Conservation (phyloP, 2,888 invertebrate genomes). For the Cartodere bifasciata region DNA sequence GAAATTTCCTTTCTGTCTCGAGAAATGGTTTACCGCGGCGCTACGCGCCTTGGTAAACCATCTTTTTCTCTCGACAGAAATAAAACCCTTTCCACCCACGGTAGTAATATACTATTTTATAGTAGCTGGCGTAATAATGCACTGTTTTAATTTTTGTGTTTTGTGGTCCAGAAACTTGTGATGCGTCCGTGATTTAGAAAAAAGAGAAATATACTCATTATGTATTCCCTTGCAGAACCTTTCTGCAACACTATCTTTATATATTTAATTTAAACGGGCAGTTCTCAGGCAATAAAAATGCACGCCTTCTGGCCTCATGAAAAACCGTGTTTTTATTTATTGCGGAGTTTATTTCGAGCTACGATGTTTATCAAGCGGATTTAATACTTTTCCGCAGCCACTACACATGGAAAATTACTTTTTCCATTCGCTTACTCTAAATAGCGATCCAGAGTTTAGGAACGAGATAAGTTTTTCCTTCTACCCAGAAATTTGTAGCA, state of each 20-base stretch:
- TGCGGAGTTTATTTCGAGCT: constrained; percentile 20
- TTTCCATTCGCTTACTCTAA: constrained; percentile 3
- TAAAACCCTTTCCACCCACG: too few species aligned
- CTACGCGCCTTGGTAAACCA: too few species aligned
- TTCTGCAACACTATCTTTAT: constrained; percentile 34
- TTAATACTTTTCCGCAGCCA: constrained; percentile 2
- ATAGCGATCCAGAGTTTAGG: constrained; percentile 2
- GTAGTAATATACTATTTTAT: too few species aligned
- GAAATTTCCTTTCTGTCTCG: too few species aligned
- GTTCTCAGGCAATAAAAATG: constrained; percentile 39
- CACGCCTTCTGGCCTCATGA: constrained; percentile 37
- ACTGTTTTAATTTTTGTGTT: too few species aligned
- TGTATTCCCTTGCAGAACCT: constrained; percentile 26
- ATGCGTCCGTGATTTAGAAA: too few species aligned
- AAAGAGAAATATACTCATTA: constrained; percentile 30
- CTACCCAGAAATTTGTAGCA: constrained; percentile 35
- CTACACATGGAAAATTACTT: neutral
- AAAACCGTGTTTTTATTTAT: constrained; percentile 38
- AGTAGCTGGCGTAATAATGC: too few species aligned
- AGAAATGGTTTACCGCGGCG: too few species aligned
- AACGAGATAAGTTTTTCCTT: constrained; percentile 32
- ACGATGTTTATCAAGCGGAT: constrained; percentile 16
- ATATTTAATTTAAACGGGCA: constrained; percentile 39
- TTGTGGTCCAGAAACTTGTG: too few species aligned
- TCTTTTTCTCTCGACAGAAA: too few species aligned